Base-by-base conservation (phyloP, 1,140 invertebrate species). In the Parapsyche elsis region DNA sequence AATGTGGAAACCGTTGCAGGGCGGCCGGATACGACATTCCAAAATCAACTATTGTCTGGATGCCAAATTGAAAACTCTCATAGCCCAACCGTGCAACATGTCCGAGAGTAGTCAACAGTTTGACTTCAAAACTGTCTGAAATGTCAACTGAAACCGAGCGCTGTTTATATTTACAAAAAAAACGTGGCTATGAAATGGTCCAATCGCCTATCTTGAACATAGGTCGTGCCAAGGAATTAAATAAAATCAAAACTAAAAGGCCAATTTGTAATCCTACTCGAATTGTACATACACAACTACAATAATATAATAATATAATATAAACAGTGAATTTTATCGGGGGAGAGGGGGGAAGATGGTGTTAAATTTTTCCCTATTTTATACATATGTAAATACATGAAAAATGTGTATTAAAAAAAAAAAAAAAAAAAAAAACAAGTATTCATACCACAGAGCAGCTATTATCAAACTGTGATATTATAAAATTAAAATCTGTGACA, bases 1-100 rank as follows among this genome's bases (percentile, higher is more conserved):
- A 89, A 91, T 92, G 76, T 97, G 95, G 95, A 90, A 91, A 61
- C 89, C 94, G 79, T 89, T 92, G 0, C 91, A 93, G 61, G 93
- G 93, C 7, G 92, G 92, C 0, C 87, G 95, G 46, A 90, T 98
- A 73, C 91, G 93, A 30, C 94, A 95, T 86, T 90, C 90, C 5
- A 91, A 92, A 77, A 90, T 94, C 14, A 92, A 94, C 38, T 90
- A 96, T 5, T 98, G 96, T 86, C 88, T 97, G 38, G 95, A 97
- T 87, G 93, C 95, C 0, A 85, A 84, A 57, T 75, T 86, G 78
- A 85, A 87, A 0, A 84, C 86, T 5, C 81, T 89, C 16, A 87
- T 86, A 38, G 64, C 88, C 2, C 85, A 87, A 10, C 85, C 85
- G 21, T 89, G 88, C 78, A 85, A 89, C 59, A 84, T 86, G 24